Conservation (phyloP, 2,888 invertebrate species). For the Acanthococcus lagerstroemiae region DNA sequence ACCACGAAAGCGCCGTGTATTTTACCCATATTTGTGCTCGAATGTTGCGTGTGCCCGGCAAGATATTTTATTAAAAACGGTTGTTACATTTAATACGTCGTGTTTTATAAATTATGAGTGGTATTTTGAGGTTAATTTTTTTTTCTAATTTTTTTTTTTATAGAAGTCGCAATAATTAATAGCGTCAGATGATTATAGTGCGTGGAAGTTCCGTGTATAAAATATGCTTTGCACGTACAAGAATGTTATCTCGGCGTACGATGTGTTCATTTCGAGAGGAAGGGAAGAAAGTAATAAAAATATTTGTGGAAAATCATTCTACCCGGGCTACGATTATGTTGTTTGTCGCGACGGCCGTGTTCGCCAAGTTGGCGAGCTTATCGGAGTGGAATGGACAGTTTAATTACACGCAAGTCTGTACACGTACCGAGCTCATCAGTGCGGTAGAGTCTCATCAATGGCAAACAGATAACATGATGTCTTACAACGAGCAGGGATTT, state of each 20-base stretch:
- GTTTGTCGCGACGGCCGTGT: too few species aligned
- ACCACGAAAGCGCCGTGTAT: slow-evolving; percentile 16
- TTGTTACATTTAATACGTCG: slow-evolving; percentile 29
- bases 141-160: neutral
- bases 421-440: too few species aligned
- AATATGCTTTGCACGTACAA: slow-evolving; percentile 14
- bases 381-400: too few species aligned
- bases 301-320: too few species aligned
- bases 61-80: slow-evolving; percentile 23
- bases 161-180: slow-evolving; percentile 19
- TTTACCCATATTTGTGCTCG: slow-evolving; percentile 21
- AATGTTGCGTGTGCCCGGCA: slow-evolving; percentile 22
- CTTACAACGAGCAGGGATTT: too few species aligned
- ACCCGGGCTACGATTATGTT: too few species aligned
- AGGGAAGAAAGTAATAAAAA: neutral
- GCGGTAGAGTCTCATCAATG: too few species aligned
- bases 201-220: slow-evolving; percentile 14
- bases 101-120: slow-evolving; percentile 26
- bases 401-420: too few species aligned
- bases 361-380: too few species aligned
- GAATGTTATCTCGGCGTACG: slow-evolving; percentile 7
- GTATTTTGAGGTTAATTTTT: neutral
- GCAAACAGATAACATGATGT: too few species aligned
- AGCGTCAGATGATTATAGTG: slow-evolving; percentile 23
- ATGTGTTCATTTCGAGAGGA: neutral